Percentiles rank a stretch among this genome's conserved stretches.
Conservation (phyloP, 64 coral and sea anemone genomes). For the Acropora yongei region DNA sequence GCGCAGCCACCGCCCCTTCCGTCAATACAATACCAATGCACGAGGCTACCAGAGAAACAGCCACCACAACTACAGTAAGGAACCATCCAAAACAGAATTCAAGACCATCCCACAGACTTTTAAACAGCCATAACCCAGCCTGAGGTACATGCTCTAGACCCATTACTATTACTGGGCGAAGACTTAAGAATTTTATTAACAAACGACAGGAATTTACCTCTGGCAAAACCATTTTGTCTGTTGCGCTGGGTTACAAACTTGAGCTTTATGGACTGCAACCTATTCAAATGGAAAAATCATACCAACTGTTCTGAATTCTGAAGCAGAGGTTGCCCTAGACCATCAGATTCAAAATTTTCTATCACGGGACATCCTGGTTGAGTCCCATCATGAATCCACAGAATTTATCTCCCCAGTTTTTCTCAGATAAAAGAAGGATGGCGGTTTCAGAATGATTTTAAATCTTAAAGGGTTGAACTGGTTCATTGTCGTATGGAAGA, state of each 20-base stretch:
- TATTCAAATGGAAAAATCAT: slow-evolving; percentile 12
- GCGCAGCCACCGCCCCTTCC: slow-evolving; percentile 25
- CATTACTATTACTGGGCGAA: slow-evolving; percentile 14
- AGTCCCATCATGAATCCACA: no score
- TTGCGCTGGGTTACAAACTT: slow-evolving; percentile 20
- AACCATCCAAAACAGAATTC: neutral
- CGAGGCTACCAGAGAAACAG: neutral
- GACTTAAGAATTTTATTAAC: slow-evolving; percentile 29
- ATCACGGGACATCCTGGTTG: no score
- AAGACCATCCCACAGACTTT: slow-evolving; percentile 1
- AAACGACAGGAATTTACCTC: slow-evolving; percentile 18
- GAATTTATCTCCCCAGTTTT: no score
- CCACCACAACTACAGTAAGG: neutral
- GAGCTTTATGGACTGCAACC: slow-evolving; percentile 5
- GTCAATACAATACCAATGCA: neutral
- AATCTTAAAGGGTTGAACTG: no score
- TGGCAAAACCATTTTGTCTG: slow-evolving; percentile 21
- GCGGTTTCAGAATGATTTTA: no score
- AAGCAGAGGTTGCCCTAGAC: no score
- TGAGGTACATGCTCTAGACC: slow-evolving; percentile 19
- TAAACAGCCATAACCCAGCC: slow-evolving; percentile 13
- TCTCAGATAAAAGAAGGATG: no score
- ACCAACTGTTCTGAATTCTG: no score
- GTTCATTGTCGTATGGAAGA: no score
- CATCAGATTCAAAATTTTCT: no score